Percentiles rank a stretch among this genome's conserved stretches.
Conservation (phyloP, 2,888 invertebrate genomes). For the Unio delphinus region DNA sequence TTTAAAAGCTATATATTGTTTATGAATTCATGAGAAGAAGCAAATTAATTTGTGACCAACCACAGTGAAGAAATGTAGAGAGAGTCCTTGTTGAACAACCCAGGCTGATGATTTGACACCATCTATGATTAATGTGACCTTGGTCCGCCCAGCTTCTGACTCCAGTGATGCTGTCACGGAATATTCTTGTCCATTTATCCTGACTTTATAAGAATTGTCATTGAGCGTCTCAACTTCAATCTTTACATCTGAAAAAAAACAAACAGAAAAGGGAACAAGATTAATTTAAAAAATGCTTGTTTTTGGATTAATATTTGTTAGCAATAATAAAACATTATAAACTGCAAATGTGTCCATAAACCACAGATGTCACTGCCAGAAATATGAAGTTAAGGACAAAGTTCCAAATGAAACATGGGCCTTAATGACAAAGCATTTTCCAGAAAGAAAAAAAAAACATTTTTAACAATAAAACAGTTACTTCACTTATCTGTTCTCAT, state of each 20-base stretch:
- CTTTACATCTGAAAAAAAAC: constrained; percentile 46
- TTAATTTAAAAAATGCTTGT: not conserved
- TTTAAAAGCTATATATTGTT: too few species aligned
- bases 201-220: constrained; percentile 42
- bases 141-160: constrained; percentile 40
- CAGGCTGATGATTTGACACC: constrained; percentile 75
- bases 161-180: constrained; percentile 48
- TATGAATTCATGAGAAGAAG: too few species aligned
- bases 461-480: too few species aligned
- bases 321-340: too few species aligned
- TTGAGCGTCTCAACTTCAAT: constrained; percentile 44
- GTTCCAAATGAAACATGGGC: too few species aligned
- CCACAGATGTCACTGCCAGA: too few species aligned
- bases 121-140: constrained; percentile 69
- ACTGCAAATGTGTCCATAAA: too few species aligned
- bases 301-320: too few species aligned
- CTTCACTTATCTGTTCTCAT: too few species aligned
- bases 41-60: constrained; percentile 33
- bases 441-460: too few species aligned
- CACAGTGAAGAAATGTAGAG: constrained; percentile 78
- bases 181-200: constrained; percentile 41
- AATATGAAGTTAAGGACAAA: too few species aligned
- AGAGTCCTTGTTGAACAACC: constrained; percentile 76
- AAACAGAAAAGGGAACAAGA: not conserved
- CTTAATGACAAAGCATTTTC: too few species aligned